phyloP scores from a whole-genome alignment of 2,113 vertebrate genomes.

The Candoia aspera region DNA sequence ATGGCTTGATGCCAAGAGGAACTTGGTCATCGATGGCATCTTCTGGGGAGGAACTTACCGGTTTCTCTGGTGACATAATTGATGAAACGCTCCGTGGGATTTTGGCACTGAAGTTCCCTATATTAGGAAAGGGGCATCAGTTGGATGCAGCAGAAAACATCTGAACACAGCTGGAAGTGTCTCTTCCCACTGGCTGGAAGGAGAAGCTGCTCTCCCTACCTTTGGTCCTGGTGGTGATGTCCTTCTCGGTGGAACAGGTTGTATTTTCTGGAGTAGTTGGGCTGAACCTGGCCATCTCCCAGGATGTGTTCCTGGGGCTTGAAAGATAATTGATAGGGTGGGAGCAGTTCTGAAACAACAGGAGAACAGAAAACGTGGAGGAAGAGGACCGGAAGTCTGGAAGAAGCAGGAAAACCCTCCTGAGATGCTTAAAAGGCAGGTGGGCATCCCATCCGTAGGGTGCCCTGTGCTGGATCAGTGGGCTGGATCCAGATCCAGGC shows the following conservation, averaged over 20 bases:
- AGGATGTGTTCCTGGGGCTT: conserved; percentile 77
- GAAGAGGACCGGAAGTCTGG: background rate
- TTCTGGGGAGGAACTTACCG: conserved; percentile 51
- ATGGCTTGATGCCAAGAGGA: background rate
- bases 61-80: conserved; percentile 62
- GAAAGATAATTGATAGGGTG: conserved; percentile 79
- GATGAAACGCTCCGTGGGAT: conserved; percentile 69
- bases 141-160: background rate
- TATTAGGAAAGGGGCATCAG: background rate
- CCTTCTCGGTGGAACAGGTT: conserved; percentile 61
- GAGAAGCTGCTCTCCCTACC: conserved; percentile 40
- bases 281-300: conserved; percentile 70
- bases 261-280: conserved; percentile 73
- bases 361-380: background rate
- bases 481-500: background rate
- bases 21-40: no score
- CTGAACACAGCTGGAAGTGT: fast-evolving
- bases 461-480: no score
- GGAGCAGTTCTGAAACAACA: conserved; percentile 80
- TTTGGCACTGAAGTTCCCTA: conserved; percentile 64
- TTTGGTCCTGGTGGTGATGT: conserved; percentile 61
- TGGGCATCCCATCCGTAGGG: background rate
- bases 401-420: background rate
- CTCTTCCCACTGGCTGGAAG: background rate
- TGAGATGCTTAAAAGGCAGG: background rate